Percentiles rank a stretch among this genome's conserved stretches.
Conservation (phyloP, 2,888 invertebrate species). For the Dynastes grantii region DNA sequence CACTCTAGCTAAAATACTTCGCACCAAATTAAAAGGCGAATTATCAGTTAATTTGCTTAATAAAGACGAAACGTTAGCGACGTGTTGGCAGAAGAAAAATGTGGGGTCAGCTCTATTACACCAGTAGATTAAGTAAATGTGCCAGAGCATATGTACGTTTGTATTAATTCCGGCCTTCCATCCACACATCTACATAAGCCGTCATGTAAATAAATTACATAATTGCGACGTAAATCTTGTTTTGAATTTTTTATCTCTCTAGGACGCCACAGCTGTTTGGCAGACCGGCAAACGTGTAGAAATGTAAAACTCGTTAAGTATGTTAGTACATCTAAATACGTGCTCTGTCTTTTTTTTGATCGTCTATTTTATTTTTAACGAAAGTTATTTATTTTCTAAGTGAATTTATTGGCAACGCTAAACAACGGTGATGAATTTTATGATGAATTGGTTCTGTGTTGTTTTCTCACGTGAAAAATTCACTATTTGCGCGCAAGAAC, state of each 20-base stretch:
- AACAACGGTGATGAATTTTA: conserved; percentile 1
- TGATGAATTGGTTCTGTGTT: too few relatives aligned
- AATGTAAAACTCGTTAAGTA: background rate
- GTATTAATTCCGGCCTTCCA: too few relatives aligned
- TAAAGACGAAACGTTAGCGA: too few relatives aligned
- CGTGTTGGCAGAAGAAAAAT: too few relatives aligned
- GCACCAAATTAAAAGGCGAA: too few relatives aligned
- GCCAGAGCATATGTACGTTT: too few relatives aligned
- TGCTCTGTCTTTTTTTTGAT: background rate
- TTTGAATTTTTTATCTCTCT: conserved; percentile 35
- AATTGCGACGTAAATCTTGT: conserved; percentile 44
- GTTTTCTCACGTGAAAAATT: too few relatives aligned
- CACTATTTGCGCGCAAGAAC: too few relatives aligned
- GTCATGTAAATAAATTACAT: conserved; percentile 43
- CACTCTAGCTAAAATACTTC: too few relatives aligned
- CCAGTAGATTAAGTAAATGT: too few relatives aligned
- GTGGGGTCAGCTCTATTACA: too few relatives aligned
- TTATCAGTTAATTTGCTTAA: too few relatives aligned
- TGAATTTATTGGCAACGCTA: conserved; percentile 12
- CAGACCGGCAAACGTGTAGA: conserved; percentile 15
- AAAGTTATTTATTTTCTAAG: conserved; percentile 25
- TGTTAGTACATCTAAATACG: background rate
- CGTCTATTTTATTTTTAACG: background rate
- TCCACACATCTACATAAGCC: conserved; percentile 8
- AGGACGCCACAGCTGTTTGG: conserved; percentile 33